These are phyloP conservation scores for Tortricodes alternella DNA, from an alignment of 2,888 invertebrate species.

Conservation along the genomic window DNA sequence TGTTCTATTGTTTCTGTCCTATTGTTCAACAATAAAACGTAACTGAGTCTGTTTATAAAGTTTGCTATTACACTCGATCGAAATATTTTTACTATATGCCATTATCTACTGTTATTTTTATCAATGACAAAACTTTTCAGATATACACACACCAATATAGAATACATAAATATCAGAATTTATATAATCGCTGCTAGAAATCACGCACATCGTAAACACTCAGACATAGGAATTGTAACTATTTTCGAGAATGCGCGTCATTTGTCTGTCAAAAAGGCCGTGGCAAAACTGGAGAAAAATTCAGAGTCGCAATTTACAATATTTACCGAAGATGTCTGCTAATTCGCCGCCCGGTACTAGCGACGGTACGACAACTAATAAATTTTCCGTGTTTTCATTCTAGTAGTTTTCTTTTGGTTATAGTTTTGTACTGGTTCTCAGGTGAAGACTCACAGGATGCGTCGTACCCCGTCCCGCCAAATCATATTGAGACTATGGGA, in stretches of 20 bases:
- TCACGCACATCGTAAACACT: background rate
- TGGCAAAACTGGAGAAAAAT: constrained; percentile 66
- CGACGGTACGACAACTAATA: constrained; percentile 55
- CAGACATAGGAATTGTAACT: constrained; percentile 34
- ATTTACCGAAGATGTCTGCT: constrained; percentile 71
- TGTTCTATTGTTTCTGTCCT: too few relatives aligned
- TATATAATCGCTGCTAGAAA: constrained; percentile 5
- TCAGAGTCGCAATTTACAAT: constrained; percentile 66
- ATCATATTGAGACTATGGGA: constrained; percentile 60
- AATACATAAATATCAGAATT: background rate
- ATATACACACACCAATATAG: too few relatives aligned
- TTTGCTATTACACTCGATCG: background rate
- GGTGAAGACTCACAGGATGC: constrained; percentile 56
- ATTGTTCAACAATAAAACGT: background rate
- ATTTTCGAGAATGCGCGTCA: constrained; percentile 61
- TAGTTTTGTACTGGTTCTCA: constrained; percentile 44
- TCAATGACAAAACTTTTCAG: constrained; percentile 9
- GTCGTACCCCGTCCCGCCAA: constrained; percentile 63
- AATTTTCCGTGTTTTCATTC: constrained; percentile 3
- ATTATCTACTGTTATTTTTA: constrained; percentile 26
- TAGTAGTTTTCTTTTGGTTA: constrained; percentile 5
- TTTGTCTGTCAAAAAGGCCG: constrained; percentile 64
- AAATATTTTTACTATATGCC: background rate
- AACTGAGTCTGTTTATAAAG: constrained; percentile 38
- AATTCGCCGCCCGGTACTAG: constrained; percentile 75